Evolutionary conservation across 2,797 vertebrate genomes (phyloP), one percentile per base, ranked within the genome.

Genomic region (Clarias platycephalus): DNA sequence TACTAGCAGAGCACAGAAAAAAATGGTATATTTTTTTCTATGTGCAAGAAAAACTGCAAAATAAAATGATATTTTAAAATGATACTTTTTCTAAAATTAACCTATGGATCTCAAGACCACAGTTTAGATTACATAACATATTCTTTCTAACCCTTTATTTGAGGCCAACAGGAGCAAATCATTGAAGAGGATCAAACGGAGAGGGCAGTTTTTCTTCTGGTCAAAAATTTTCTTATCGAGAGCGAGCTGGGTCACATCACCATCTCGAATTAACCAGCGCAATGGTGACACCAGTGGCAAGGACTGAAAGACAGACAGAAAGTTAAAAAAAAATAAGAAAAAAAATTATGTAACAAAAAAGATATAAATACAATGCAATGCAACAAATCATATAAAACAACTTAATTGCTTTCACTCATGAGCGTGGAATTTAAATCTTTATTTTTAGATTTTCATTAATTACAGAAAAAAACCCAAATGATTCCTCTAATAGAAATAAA

Each of bases 111-210:
- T 44, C 22, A 57, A 34, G 22, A 57, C 13, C 28, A 78, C 28
- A 2, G 31, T 72, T 28, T 62, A 26, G 0, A 71, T 28, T n/a
- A n/a, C 1, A 22, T 60, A 22, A 8, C 55, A 12, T 5, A 49
- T 49, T 31, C 2, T 22, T n/a, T 60, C 82, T 82, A 53, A 90
- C 90, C 87, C 84, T 85, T 88, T 90, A 62, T 80, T 85, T 26
- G 72, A 83, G 18, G 88, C 49, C 67, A 90, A 63, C 34, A 91
- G 87, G 53, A 91, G 86, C 24, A 91, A 74, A 83, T 91, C 90
- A 85, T 88, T 90, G 75, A 90, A 90, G 28, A 90, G 89, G 26
- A 90, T 83, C 68, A 90, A 57, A 85, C 86, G 66, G 62, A 89
- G 37, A 22, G 84, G 81, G 37, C 58, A 77, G 28, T 72, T 77